Evolutionary conservation across 2,797 vertebrate genomes (phyloP).

Genomic region (Tamandua tetradactyla): DNA sequence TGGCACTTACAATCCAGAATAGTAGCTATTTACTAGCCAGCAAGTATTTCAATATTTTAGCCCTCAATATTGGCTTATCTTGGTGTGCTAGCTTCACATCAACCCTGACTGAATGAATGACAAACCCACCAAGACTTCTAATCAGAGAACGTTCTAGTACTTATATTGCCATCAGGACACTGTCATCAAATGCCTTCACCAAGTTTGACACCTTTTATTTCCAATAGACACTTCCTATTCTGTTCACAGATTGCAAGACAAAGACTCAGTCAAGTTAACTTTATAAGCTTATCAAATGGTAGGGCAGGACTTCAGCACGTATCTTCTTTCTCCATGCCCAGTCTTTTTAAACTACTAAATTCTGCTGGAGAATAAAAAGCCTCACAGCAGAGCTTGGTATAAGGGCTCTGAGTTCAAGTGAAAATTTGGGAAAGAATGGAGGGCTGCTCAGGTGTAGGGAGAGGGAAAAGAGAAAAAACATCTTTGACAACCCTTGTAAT

Average conservation of each 20-base stretch:
- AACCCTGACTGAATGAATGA: neutral
- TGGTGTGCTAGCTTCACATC: neutral
- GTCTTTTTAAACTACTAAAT: neutral
- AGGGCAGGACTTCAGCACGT: neutral
- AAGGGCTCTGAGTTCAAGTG: neutral
- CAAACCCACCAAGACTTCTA: neutral
- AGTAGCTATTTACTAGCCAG: neutral
- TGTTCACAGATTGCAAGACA: neutral
- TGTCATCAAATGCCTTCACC: neutral
- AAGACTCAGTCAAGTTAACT: neutral
- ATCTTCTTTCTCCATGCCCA: fast-evolving
- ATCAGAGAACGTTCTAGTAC: neutral
- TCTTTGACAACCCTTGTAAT: neutral
- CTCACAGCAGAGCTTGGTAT: neutral
- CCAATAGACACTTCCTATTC: neutral
- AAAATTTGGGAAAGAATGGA: neutral
- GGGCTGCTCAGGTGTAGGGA: neutral
- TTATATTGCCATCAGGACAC: neutral
- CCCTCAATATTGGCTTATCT: neutral
- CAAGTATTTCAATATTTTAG: neutral
- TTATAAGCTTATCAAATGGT: neutral
- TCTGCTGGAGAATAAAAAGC: neutral
- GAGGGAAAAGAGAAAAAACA: fast-evolving
- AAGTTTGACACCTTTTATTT: neutral
- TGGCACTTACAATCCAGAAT: too few relatives aligned